These are phyloP conservation scores for Neodiprion virginianus DNA, from an alignment of 1,140 invertebrate species.

Conservation along the genomic window DNA sequence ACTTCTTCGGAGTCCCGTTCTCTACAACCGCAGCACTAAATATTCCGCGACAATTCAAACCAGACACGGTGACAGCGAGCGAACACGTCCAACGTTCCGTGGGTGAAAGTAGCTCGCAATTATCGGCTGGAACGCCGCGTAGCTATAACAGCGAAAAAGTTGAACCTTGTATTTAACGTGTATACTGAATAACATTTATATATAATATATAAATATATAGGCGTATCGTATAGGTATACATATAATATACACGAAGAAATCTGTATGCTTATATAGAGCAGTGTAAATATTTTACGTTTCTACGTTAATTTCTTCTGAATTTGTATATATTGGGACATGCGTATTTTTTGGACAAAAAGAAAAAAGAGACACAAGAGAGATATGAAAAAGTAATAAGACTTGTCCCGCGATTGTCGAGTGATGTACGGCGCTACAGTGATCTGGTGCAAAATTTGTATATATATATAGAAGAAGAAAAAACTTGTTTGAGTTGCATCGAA, in stretches of 20 bases:
- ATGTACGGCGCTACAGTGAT: not conserved
- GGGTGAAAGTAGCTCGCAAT: not conserved
- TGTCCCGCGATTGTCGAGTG: too few species aligned
- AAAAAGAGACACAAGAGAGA: not conserved
- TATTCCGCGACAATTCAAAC: too few species aligned
- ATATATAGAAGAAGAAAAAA: not conserved
- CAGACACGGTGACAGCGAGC: too few species aligned
- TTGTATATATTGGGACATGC: conserved; percentile 1
- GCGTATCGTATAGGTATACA: too few species aligned
- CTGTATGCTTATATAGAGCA: not conserved
- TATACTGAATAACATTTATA: too few species aligned
- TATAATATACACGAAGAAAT: too few species aligned
- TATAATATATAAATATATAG: too few species aligned
- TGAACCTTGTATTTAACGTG: not conserved
- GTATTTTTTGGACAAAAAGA: not conserved
- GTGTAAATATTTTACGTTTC: conserved; percentile 1
- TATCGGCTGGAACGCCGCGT: not conserved
- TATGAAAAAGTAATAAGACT: too few species aligned
- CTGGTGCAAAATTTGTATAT: not conserved
- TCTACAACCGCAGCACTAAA: too few species aligned
- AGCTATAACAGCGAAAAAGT: not conserved
- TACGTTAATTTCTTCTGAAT: not conserved
- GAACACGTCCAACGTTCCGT: not conserved
- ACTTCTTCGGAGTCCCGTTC: too few species aligned
- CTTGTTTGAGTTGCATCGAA: not conserved